phyloP scores from a whole-genome alignment of 2,113 vertebrate species.

The Polyodon spathula region DNA sequence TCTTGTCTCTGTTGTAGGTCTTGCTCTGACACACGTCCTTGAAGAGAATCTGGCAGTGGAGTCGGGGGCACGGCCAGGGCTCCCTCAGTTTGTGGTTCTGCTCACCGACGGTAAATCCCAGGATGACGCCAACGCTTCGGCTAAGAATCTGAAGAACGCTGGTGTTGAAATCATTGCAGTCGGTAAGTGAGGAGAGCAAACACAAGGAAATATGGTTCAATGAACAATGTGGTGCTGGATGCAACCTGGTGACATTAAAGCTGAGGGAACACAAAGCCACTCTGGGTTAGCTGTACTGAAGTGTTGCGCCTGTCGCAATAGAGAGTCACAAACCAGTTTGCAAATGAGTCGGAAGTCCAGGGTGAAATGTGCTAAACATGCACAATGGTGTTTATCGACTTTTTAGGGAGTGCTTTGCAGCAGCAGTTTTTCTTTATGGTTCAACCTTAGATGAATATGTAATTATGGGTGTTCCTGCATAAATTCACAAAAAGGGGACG shows the following conservation, averaged over 20 bases:
- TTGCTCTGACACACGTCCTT: conserved; percentile 76
- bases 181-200: conserved; percentile 56
- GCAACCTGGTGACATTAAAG: neutral
- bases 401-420: too few relatives aligned
- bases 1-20: conserved; percentile 62
- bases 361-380: too few relatives aligned
- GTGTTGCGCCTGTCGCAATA: too few relatives aligned
- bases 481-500: too few relatives aligned
- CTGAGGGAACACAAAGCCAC: too few relatives aligned
- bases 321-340: too few relatives aligned
- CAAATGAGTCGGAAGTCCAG: too few relatives aligned
- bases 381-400: too few relatives aligned
- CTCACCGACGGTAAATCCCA: conserved; percentile 92
- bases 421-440: too few relatives aligned
- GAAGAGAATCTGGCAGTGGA: conserved; percentile 67
- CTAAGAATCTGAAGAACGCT: conserved; percentile 60
- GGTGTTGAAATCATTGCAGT: conserved; percentile 81
- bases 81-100: conserved; percentile 63
- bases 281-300: too few relatives aligned
- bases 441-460: too few relatives aligned
- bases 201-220: conserved; percentile 12
- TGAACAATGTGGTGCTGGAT: neutral
- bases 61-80: conserved; percentile 57
- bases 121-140: conserved; percentile 69
- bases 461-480: too few relatives aligned